A percentile compares a stretch with the other conserved stretches of the same genome.
phyloP scores from a whole-genome alignment of 2,888 invertebrate genomes.

The Cheilosia impressa region DNA sequence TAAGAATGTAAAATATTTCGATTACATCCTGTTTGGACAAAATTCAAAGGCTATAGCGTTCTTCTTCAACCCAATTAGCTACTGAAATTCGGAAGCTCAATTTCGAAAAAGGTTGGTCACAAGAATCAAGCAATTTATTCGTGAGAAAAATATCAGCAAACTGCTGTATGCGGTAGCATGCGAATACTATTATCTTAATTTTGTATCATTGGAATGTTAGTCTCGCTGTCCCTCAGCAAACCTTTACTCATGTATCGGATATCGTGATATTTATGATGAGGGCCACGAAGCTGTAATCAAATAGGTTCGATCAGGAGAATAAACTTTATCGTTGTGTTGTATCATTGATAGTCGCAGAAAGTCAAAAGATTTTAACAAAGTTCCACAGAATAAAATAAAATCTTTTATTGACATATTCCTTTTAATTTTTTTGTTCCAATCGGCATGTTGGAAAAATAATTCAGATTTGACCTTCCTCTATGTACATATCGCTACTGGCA shows the following conservation, averaged over 20 bases:
- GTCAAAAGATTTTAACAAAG: slow-evolving; percentile 2
- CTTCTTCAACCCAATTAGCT: slow-evolving; percentile 66
- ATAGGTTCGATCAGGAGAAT: slow-evolving; percentile 44
- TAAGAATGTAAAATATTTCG: slow-evolving; percentile 52
- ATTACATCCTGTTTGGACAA: slow-evolving; percentile 40
- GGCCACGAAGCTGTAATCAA: slow-evolving; percentile 60
- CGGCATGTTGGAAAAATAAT: no score
- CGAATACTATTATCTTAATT: slow-evolving; percentile 66
- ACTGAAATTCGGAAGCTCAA: slow-evolving; percentile 67
- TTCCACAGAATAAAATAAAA: slow-evolving; percentile 1
- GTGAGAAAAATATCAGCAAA: slow-evolving; percentile 48
- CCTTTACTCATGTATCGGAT: slow-evolving; percentile 18
- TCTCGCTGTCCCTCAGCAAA: neutral
- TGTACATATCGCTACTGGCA: no score
- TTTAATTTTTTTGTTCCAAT: slow-evolving; percentile 4
- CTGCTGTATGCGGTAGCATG: slow-evolving; percentile 60
- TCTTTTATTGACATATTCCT: slow-evolving; percentile 42
- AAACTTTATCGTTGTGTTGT: slow-evolving; percentile 8
- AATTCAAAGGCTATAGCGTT: slow-evolving; percentile 31
- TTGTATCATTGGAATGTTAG: slow-evolving; percentile 59
- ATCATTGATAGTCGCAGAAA: slow-evolving; percentile 9
- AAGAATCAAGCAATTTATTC: slow-evolving; percentile 44
- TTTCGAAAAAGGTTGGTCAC: slow-evolving; percentile 47
- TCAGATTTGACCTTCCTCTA: no score
- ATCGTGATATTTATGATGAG: slow-evolving; percentile 48